Evolutionary conservation across 2,888 invertebrate species (phyloP), one percentile per base, ranked within the genome.

Genomic region (Euplagia quadripunctaria): DNA sequence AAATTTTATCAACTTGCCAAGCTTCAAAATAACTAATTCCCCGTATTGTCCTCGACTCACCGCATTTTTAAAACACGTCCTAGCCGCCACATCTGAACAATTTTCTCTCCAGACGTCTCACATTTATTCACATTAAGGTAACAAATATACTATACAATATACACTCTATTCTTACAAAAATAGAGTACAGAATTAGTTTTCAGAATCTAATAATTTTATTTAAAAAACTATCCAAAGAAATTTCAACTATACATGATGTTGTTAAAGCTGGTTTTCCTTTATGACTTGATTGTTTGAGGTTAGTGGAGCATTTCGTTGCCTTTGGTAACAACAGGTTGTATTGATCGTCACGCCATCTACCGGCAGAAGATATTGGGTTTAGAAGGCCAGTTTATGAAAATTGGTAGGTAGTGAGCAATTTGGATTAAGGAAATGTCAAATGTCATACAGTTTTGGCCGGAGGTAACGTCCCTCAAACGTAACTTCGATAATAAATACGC

Each of bases 331-430:
- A 92, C 93, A 92, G 89, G 93, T 92, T 84, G 80, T 86, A 92
- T 92, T 84, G 92, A 92, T 90, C 84, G 84, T 75, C 80, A 86
- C 91, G 92, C 89, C 93, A 90, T 89, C 92, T 93, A 90, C 65
- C 43, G 76, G 31, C 17, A 61, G 69, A 73, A 74, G 68, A 73
- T 75, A 78, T 83, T 31, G 2, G 31, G 31, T 31, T 31, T 77
- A 3, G 43, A 43, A 9, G 43, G 8, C 4, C 6, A 46, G 43
- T 46, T 46, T 46, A 3, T 1, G 6, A 46, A 46, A 46, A 46
- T 46, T 46, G 9, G 43, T 46, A 46, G 43, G 43, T 46, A 46
- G 9, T 46, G 31, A 31, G 31, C 31, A 31, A 31, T 31, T 31
- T 31, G 31, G 31, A 31, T 31, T 31, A 31, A 31, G 31, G 31